These are phyloP conservation scores for Leptogaster cylindrica DNA, from an alignment of 2,888 invertebrate species.

Conservation along the genomic window DNA sequence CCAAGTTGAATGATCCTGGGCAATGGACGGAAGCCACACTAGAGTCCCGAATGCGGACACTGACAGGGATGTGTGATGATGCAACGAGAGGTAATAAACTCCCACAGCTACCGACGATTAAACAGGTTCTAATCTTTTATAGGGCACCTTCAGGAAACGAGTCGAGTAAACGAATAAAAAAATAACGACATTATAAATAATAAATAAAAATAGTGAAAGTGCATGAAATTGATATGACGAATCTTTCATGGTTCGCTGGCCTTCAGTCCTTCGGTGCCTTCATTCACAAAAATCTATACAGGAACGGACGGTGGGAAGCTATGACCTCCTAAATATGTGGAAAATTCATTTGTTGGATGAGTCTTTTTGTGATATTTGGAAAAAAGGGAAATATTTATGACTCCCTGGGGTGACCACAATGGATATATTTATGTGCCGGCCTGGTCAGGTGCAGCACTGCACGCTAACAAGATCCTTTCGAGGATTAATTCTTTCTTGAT, in stretches of 20 bases:
- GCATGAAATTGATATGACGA: constrained; percentile 33
- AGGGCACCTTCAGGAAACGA: background rate
- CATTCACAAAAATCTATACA: constrained; percentile 12
- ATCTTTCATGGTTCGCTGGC: constrained; percentile 11
- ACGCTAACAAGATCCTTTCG: constrained; percentile 15
- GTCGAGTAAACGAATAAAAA: background rate
- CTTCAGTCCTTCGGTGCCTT: constrained; percentile 13
- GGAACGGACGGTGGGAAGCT: background rate
- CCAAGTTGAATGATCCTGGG: no score
- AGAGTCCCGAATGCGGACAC: no score
- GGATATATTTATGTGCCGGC: constrained; percentile 42
- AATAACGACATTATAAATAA: no score
- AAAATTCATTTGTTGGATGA: constrained; percentile 26
- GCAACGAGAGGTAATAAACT: background rate
- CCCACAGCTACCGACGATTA: constrained; percentile 8
- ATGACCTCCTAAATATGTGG: constrained; percentile 38
- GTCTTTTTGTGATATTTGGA: constrained; percentile 12
- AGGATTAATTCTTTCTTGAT: background rate
- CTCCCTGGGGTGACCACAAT: constrained; percentile 43
- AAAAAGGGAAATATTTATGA: constrained; percentile 43
- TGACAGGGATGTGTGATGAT: no score
- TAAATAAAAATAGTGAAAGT: constrained; percentile 31
- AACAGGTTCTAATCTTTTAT: constrained; percentile 12
- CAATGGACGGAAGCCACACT: no score
- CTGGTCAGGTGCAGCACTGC: constrained; percentile 41